Conservation (phyloP, 2,797 vertebrate genomes). For the Bufotes viridis region DNA sequence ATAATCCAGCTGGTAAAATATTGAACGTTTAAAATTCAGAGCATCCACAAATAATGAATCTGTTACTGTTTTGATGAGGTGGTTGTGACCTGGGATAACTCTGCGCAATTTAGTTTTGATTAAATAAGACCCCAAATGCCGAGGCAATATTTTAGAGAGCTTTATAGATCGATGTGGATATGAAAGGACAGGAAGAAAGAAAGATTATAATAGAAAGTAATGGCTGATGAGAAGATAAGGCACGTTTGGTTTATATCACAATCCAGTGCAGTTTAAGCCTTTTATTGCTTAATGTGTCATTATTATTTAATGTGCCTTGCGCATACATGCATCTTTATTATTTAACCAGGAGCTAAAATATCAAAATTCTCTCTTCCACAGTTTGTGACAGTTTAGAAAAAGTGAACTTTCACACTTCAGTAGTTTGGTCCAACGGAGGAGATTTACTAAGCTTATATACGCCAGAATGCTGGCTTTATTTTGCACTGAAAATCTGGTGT, state of each 20-base stretch:
- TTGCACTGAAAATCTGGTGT: too few species aligned
- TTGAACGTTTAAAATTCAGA: constrained; percentile 50
- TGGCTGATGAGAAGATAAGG: constrained; percentile 46
- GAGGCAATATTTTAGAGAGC: constrained; percentile 57
- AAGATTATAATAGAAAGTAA: constrained; percentile 55
- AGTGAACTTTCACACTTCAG: neutral
- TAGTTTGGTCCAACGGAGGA: neutral
- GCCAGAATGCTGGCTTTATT: too few species aligned
- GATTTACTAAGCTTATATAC: neutral
- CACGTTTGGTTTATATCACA: constrained; percentile 43
- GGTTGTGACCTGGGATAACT: constrained; percentile 52
- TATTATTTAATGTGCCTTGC: constrained; percentile 45
- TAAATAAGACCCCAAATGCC: constrained; percentile 52
- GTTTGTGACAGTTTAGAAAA: neutral
- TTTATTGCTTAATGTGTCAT: constrained; percentile 50
- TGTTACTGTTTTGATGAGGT: constrained; percentile 53
- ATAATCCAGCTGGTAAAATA: constrained; percentile 46
- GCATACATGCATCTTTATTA: constrained; percentile 16
- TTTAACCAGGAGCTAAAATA: constrained; percentile 13
- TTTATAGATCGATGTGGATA: constrained; percentile 56
- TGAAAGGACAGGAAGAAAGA: constrained; percentile 39
- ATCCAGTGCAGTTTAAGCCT: constrained; percentile 37
- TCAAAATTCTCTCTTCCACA: neutral
- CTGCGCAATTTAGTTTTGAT: constrained; percentile 57
- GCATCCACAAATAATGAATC: constrained; percentile 56